A percentile compares a stretch with the other conserved stretches of the same genome.
phyloP scores from a whole-genome alignment of 2,888 invertebrate species.

The Chorisops tibialis region DNA sequence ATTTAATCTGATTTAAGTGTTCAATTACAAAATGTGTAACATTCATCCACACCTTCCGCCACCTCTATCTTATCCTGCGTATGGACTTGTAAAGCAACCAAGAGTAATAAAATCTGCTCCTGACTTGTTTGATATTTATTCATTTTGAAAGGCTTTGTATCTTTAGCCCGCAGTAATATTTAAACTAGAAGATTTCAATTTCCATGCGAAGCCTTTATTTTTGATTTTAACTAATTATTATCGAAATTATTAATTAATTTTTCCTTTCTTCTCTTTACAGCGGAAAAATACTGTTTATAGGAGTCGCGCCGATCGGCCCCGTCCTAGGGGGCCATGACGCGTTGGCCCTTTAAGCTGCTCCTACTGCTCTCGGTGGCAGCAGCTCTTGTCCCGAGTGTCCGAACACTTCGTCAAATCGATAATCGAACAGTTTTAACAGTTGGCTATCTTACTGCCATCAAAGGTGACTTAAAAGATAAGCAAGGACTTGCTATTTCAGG shows the following conservation, averaged over 20 bases:
- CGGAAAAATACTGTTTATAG: constrained; percentile 54
- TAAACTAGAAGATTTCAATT: too few species aligned
- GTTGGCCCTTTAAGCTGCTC: constrained; percentile 58
- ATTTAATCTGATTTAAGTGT: too few species aligned
- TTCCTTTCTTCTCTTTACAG: constrained; percentile 41
- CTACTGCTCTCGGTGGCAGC: constrained; percentile 64
- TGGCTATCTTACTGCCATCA: constrained; percentile 82
- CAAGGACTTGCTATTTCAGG: constrained; percentile 88
- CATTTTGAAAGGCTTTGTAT: too few species aligned
- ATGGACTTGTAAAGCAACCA: too few species aligned
- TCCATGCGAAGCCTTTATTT: too few species aligned
- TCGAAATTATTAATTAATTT: background rate
- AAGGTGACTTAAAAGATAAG: constrained; percentile 70
- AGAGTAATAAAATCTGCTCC: too few species aligned
- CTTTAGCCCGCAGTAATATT: too few species aligned
- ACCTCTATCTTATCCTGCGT: too few species aligned
- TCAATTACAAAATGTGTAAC: too few species aligned
- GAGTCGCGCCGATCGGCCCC: constrained; percentile 63
- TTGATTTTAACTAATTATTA: too few species aligned
- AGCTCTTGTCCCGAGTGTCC: constrained; percentile 54
- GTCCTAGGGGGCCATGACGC: constrained; percentile 55
- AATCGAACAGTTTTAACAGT: constrained; percentile 63
- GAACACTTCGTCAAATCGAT: constrained; percentile 48
- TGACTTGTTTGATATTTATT: too few species aligned
- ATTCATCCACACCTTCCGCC: too few species aligned